Evolutionary conservation across 2,797 vertebrate genomes (phyloP).

Genomic region (Diceros bicornis): DNA sequence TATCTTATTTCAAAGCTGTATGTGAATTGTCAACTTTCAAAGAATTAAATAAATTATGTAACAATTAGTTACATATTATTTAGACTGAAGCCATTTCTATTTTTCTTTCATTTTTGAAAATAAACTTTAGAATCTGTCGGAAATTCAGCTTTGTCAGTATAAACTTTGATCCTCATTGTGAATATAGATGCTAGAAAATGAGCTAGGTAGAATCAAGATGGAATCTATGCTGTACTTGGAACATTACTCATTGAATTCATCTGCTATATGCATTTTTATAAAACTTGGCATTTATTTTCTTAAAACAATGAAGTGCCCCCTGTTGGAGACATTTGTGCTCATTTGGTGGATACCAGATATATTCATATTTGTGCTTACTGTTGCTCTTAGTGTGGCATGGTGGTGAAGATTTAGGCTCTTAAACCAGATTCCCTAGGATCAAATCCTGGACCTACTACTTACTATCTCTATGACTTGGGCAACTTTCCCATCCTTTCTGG

Average conservation of each 20-base stretch:
- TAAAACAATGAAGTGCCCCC: neutral
- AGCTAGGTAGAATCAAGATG: neutral
- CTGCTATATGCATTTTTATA: neutral
- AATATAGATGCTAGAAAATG: neutral
- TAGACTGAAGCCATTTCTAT: neutral
- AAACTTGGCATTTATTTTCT: neutral
- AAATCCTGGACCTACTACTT: neutral
- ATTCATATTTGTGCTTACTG: neutral
- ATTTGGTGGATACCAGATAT: neutral
- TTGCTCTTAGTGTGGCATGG: neutral
- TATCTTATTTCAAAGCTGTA: neutral
- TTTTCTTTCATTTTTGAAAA: slow-evolving; percentile 35
- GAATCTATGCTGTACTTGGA: neutral
- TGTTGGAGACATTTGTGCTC: neutral
- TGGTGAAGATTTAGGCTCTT: neutral
- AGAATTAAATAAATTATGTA: neutral
- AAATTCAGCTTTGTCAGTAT: neutral
- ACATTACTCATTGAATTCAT: neutral
- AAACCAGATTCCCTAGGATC: neutral
- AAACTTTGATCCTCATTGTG: neutral
- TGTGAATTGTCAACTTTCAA: neutral
- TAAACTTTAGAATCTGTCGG: neutral
- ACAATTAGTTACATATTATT: neutral
- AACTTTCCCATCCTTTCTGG: neutral
- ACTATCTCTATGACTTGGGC: neutral